These are phyloP conservation scores for Phodopus roborovskii DNA, from an alignment of 2,113 vertebrate species.

Conservation along the genomic window DNA sequence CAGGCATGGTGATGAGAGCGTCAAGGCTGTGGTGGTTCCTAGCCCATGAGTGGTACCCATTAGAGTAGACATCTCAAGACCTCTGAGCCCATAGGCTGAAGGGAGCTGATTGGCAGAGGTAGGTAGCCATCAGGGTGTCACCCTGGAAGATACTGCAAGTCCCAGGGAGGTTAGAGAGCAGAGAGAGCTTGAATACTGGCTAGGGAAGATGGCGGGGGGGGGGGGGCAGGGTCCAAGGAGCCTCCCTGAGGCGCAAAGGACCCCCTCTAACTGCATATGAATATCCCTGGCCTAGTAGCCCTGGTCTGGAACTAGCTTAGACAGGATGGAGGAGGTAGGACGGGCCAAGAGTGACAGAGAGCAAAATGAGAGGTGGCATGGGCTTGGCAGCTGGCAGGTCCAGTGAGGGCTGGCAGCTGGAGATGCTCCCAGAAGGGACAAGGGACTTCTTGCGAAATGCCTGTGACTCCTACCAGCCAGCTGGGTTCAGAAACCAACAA, in stretches of 20 bases:
- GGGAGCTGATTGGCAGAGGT: too few relatives aligned
- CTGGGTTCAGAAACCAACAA: not conserved
- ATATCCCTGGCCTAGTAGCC: not conserved
- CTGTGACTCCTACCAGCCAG: not conserved
- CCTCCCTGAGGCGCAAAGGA: not conserved
- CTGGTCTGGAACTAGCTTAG: not conserved
- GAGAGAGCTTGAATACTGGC: not conserved
- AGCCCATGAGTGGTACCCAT: not conserved
- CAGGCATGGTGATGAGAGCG: not conserved
- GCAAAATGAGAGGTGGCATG: not conserved
- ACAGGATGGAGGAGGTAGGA: not conserved
- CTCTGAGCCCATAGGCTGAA: not conserved
- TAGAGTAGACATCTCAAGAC: not conserved
- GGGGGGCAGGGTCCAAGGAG: too few relatives aligned
- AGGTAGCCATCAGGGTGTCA: not conserved
- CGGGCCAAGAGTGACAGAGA: not conserved
- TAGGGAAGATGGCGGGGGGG: not conserved
- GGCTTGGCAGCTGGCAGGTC: not conserved
- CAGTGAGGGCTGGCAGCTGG: fast-evolving
- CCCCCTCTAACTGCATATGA: not conserved
- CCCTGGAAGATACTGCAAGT: not conserved
- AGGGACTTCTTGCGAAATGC: not conserved
- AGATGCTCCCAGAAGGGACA: too few relatives aligned
- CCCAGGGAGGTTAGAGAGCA: not conserved
- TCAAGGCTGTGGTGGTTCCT: not conserved